phyloP scores from a whole-genome alignment of 2,797 vertebrate genomes.

The Atherinosoma microstoma region DNA sequence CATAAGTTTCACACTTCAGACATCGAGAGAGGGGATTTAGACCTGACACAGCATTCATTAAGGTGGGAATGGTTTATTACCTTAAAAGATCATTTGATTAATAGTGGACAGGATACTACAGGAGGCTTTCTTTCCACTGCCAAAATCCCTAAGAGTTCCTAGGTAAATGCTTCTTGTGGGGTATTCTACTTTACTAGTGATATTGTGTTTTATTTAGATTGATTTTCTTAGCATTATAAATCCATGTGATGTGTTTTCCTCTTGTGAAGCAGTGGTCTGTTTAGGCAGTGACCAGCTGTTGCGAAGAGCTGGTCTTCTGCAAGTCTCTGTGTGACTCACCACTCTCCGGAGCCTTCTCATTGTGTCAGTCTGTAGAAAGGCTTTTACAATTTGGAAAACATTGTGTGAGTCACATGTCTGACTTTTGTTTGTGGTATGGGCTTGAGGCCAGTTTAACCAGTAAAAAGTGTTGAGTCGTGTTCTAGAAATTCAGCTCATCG shows the following conservation, averaged over 20 bases:
- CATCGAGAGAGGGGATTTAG: conserved; percentile 25
- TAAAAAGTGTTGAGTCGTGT: conserved; percentile 48
- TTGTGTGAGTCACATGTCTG: conserved; percentile 63
- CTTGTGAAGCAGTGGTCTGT: conserved; percentile 6
- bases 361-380: conserved; percentile 42
- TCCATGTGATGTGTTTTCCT: conserved; percentile 24
- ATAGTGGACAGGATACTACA: background rate
- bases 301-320: conserved; percentile 36
- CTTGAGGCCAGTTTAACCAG: conserved; percentile 35
- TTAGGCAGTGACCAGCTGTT: conserved; percentile 31
- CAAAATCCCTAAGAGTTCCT: background rate
- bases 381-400: conserved; percentile 55
- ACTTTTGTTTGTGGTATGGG: conserved; percentile 40
- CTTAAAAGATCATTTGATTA: conserved; percentile 24
- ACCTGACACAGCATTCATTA: conserved; percentile 44
- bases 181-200: conserved; percentile 17
- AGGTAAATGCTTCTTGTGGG: background rate
- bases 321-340: conserved; percentile 51
- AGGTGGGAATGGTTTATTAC: conserved; percentile 29
- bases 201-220: conserved; percentile 6
- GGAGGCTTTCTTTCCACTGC: conserved; percentile 7
- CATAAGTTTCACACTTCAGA: conserved; percentile 31
- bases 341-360: conserved; percentile 43
- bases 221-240: background rate
- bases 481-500: conserved; percentile 56